Base-by-base conservation (phyloP, 2,888 invertebrate species). In the Nomada lathburiana region DNA sequence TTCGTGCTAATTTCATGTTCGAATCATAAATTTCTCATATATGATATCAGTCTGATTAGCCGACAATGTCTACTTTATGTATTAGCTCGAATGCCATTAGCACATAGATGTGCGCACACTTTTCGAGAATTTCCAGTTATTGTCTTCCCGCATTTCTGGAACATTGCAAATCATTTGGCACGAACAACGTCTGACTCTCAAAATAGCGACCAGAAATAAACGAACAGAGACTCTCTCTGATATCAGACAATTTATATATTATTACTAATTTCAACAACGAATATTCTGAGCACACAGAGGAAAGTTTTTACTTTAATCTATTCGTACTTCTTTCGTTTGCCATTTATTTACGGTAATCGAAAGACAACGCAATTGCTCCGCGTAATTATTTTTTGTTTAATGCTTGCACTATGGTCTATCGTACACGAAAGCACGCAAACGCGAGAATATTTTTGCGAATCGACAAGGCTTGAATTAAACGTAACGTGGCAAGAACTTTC, bases 151-250 rank as follows among this genome's bases (percentile, higher is more conserved):
- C 42, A 53, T 63, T 53, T 72, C 63, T 23, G 36, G 23, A 3
- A 1, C n/a, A 26, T 55, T 5, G 18, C 44, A 1, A 2, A 47
- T 70, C 26, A 59, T n/a, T 47, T 53, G 53, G 18, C 26, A 16
- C 29, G 16, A 26, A 13, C 44, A 29, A 47, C n/a, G n/a, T 10
- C 50, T 72, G 10, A 36, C 26, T 70, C 23, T 20, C 47, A 13
- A 52, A 26, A 68, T 23, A 68, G n/a, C 60, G 23, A 53, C 44
- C 23, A 57, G 44, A 23, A 26, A 57, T 50, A 44, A 20, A 73
- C 67, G 29, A 50, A 13, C 44, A 20, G 23, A 55, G 26, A 53
- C 16, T 16, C 68, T 67, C 77, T 67, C 74, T 62, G n/a, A 36
- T 47, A 71, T 75, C 53, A 44, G 55, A 68, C 78, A 44, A 47